phyloP scores from a whole-genome alignment of 2,888 invertebrate species.

The Boloria selene region DNA sequence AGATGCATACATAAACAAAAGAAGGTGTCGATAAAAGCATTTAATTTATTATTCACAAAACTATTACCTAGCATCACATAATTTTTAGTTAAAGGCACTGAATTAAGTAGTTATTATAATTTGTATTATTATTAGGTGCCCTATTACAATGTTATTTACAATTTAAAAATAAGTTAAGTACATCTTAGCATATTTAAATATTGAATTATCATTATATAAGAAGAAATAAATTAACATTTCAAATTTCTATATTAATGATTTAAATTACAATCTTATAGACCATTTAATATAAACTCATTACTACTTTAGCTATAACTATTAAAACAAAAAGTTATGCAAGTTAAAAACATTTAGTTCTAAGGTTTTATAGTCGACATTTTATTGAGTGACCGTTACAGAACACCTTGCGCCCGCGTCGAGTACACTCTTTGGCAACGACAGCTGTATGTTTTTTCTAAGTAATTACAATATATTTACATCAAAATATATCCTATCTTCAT shows the following conservation, averaged over 20 bases:
- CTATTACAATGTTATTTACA: conserved; percentile 44
- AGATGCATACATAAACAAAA: conserved; percentile 36
- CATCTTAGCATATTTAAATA: conserved; percentile 12
- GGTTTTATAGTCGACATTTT: conserved; percentile 29
- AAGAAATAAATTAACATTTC: conserved; percentile 13
- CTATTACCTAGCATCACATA: conserved; percentile 69
- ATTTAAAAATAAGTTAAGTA: conserved; percentile 20
- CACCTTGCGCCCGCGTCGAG: conserved; percentile 73
- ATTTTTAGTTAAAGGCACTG: conserved; percentile 67
- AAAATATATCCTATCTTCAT: conserved; percentile 52
- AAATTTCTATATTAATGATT: neutral
- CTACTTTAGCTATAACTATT: conserved; percentile 11
- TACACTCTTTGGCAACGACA: conserved; percentile 75
- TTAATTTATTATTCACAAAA: conserved; percentile 50
- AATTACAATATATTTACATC: conserved; percentile 47
- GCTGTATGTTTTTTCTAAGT: conserved; percentile 66
- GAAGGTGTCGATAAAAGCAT: conserved; percentile 42
- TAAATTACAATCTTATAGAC: conserved; percentile 21
- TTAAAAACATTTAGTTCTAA: conserved; percentile 24
- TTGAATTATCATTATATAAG: conserved; percentile 18
- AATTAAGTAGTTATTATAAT: conserved; percentile 49
- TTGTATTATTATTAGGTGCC: conserved; percentile 61
- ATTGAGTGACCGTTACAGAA: conserved; percentile 65
- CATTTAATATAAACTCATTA: conserved; percentile 9
- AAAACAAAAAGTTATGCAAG: conserved; percentile 23